phyloP scores from a whole-genome alignment of 1,140 invertebrate genomes.

The Lutraria rhynchaena region DNA sequence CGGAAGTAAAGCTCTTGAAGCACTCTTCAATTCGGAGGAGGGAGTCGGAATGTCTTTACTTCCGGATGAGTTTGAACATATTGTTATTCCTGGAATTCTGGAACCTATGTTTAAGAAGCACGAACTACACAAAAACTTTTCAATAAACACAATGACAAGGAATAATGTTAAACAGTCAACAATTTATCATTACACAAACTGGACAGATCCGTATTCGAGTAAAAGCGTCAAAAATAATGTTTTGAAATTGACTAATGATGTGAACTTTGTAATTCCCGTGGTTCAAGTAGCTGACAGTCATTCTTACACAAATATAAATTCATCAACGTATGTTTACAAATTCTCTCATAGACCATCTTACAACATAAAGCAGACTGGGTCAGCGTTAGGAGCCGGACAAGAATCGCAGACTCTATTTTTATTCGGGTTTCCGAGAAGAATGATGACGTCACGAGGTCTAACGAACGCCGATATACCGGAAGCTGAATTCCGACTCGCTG shows the following conservation, averaged over 20 bases:
- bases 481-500: constrained; percentile 2
- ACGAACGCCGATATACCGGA: neutral
- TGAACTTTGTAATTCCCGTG: constrained; percentile 44
- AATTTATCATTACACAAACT: constrained; percentile 52
- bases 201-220: constrained; percentile 43
- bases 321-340: constrained; percentile 42
- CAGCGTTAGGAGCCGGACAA: constrained; percentile 3
- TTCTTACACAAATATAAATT: constrained; percentile 19
- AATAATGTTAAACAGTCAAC: constrained; percentile 22
- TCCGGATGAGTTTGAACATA: constrained; percentile 24
- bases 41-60: neutral
- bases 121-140: constrained; percentile 5
- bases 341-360: constrained; percentile 14
- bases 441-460: constrained; percentile 19
- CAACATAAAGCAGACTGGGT: neutral
- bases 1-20: constrained; percentile 9
- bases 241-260: constrained; percentile 34
- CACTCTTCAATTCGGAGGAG: neutral
- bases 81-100: constrained; percentile 26
- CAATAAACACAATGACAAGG: constrained; percentile 14
- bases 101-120: constrained; percentile 30
- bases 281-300: constrained; percentile 33
- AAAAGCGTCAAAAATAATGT: constrained; percentile 27
- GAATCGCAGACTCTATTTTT: constrained; percentile 18
- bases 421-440: constrained; percentile 33